Evolutionary conservation across 2,113 vertebrate genomes (phyloP), one percentile per base, ranked within the genome.

Genomic region (Nothocercus julius): DNA sequence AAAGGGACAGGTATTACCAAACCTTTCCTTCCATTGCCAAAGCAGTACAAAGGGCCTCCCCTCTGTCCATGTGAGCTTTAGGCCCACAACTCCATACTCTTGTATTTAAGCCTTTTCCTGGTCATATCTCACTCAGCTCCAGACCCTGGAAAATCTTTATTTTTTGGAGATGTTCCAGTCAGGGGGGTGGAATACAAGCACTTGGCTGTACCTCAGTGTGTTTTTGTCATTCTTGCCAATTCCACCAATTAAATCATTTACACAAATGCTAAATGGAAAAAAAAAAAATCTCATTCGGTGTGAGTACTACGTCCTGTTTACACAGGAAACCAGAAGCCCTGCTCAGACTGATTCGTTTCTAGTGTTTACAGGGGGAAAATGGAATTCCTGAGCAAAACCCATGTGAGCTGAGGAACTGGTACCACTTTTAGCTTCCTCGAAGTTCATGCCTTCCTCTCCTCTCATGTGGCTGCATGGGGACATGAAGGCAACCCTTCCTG

Each of bases 311-410:
- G 22, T 96, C 92, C 86, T 84, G 90, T 69, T 94, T 56, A 44
- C 5, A 0, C 11, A 32, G 42, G 80, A 64, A 44, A 36, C 17
- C 61, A 4, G 7, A 56, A 69, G 58, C 8, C 2, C 47, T 1
- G 0, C 28, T 8, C 49, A 5, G 22, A 69, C 12, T 0, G 3
- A 25, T 34, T 67, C 45, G 30, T 44, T 64, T 6, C 54, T 3
- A 2, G 24, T 10, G 34, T 32, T 76, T 44, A 34, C 45, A 14
- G 3, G 11, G 19, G 40, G 58, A 66, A 66, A n/a, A 44, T 12
- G 53, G 28, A 88, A 85, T 96, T 91, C 77, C 49, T 19, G 28
- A 5, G 12, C 4, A 2, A 24, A 74, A 5, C 44, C 27, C 24
- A 7, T 4, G 14, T 36, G 32, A 82, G 56, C n/a, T 16, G 56